Conservation (phyloP, 2,113 vertebrate species). For the Chamaea fasciata region DNA sequence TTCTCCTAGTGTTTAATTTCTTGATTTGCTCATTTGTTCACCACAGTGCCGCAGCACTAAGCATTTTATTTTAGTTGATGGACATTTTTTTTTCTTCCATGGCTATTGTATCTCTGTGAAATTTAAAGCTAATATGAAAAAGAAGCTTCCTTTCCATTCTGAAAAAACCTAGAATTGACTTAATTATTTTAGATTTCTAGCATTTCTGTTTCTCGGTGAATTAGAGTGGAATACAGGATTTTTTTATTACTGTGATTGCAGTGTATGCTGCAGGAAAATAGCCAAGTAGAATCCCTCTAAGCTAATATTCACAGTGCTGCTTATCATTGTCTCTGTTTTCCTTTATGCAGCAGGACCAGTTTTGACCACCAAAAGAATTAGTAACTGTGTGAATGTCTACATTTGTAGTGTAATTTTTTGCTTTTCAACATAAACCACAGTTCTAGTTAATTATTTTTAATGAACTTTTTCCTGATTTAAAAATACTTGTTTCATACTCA, state of each 20-base stretch:
- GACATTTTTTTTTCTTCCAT: conserved; percentile 38
- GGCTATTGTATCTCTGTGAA: conserved; percentile 62
- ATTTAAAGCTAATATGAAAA: conserved; percentile 48
- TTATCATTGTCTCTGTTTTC: conserved; percentile 27
- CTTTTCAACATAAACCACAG: not conserved
- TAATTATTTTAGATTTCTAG: conserved; percentile 53
- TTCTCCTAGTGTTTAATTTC: not conserved
- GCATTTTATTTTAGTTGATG: conserved; percentile 65
- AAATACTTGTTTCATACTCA: conserved; percentile 35
- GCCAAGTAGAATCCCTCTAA: conserved; percentile 55
- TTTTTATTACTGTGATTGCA: conserved; percentile 52
- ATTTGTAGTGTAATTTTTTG: not conserved
- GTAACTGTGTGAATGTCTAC: not conserved
- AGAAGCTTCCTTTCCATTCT: conserved; percentile 53
- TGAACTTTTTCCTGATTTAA: not conserved
- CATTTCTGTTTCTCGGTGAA: conserved; percentile 63
- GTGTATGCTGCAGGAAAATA: conserved; percentile 59
- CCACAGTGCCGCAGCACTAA: conserved; percentile 34
- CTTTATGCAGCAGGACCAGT: conserved; percentile 8
- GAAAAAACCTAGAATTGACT: conserved; percentile 44
- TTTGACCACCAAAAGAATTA: not conserved
- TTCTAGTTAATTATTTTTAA: conserved; percentile 8
- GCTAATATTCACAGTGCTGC: conserved; percentile 45
- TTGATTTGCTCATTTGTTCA: conserved; percentile 32
- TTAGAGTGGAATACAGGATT: conserved; percentile 59